phyloP scores from a whole-genome alignment of 2,113 vertebrate genomes.

The Andinoacara biseriatus region DNA sequence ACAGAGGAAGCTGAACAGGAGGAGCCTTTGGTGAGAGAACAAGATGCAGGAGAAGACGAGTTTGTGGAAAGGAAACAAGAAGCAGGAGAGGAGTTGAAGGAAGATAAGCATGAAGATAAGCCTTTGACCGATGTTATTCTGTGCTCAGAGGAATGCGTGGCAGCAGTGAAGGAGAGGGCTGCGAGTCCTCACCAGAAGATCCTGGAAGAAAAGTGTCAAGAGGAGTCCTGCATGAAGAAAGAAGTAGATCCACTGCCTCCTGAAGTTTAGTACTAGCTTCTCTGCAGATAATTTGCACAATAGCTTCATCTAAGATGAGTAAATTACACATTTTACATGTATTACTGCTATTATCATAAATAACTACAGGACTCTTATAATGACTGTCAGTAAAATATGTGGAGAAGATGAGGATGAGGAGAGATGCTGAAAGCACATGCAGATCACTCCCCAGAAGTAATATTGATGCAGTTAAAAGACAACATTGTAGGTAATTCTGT shows the following conservation, averaged over 20 bases:
- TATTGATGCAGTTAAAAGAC: conserved; percentile 43
- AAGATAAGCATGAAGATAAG: conserved; percentile 45
- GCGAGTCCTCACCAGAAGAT: conserved; percentile 34
- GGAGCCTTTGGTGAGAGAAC: conserved; percentile 20
- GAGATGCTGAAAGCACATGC: conserved; percentile 60
- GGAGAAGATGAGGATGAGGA: conserved; percentile 36
- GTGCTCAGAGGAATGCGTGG: conserved; percentile 44
- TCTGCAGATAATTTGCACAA: conserved; percentile 86
- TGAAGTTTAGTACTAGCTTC: conserved; percentile 71
- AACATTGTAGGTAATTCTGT: conserved; percentile 35
- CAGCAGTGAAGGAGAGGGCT: conserved; percentile 24
- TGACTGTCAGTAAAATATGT: conserved; percentile 42
- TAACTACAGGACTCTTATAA: conserved; percentile 50
- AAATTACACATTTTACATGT: conserved; percentile 65
- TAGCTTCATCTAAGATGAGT: conserved; percentile 75
- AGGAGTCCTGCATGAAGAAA: conserved; percentile 46
- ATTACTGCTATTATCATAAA: conserved; percentile 54
- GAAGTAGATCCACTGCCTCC: conserved; percentile 66
- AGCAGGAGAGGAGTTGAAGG: conserved; percentile 30
- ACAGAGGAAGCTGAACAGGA: conserved; percentile 44
- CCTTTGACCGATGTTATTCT: conserved; percentile 38
- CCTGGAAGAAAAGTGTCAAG: conserved; percentile 48
- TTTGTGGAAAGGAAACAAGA: conserved; percentile 24
- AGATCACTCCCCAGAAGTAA: conserved; percentile 47
- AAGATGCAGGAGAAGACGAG: conserved; percentile 19